phyloP scores from a whole-genome alignment of 2,113 vertebrate genomes.

The Ramphastos sulfuratus region DNA sequence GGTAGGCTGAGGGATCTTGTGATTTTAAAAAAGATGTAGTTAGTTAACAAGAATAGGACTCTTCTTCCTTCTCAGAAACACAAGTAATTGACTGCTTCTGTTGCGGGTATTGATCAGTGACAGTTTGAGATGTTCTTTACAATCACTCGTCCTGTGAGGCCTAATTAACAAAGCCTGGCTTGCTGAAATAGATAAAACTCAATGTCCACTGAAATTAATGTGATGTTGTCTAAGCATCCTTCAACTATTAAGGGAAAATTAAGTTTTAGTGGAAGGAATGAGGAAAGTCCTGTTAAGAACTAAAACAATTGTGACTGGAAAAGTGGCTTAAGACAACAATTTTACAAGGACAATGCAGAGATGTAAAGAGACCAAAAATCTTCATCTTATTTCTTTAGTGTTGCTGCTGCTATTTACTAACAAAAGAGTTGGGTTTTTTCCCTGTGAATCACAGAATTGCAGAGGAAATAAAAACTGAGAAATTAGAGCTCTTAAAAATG shows the following conservation, averaged over 20 bases:
- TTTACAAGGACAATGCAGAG: slow-evolving; percentile 20
- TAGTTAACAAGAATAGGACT: slow-evolving; percentile 45
- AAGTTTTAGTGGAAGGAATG: slow-evolving; percentile 65
- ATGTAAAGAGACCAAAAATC: neutral
- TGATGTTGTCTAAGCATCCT: slow-evolving; percentile 71
- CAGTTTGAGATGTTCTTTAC: slow-evolving; percentile 60
- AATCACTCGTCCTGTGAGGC: slow-evolving; percentile 68
- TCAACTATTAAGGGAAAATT: slow-evolving; percentile 70
- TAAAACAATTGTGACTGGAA: slow-evolving; percentile 53
- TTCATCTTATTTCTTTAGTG: neutral
- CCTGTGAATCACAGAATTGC: neutral
- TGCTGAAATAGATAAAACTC: slow-evolving; percentile 83
- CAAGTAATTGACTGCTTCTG: slow-evolving; percentile 69
- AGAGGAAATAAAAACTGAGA: neutral
- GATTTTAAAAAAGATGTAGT: neutral
- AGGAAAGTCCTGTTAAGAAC: slow-evolving; percentile 43
- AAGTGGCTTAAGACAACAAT: slow-evolving; percentile 57
- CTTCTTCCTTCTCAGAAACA: slow-evolving; percentile 51
- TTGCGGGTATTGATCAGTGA: slow-evolving; percentile 70
- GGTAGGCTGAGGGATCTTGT: neutral
- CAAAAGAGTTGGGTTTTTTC: neutral
- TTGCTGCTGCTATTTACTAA: neutral
- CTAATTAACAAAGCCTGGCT: slow-evolving; percentile 80
- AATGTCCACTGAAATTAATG: slow-evolving; percentile 79
- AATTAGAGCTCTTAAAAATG: neutral